phyloP scores from a whole-genome alignment of 1,140 invertebrate species.

The Penaeus vannamei region DNA sequence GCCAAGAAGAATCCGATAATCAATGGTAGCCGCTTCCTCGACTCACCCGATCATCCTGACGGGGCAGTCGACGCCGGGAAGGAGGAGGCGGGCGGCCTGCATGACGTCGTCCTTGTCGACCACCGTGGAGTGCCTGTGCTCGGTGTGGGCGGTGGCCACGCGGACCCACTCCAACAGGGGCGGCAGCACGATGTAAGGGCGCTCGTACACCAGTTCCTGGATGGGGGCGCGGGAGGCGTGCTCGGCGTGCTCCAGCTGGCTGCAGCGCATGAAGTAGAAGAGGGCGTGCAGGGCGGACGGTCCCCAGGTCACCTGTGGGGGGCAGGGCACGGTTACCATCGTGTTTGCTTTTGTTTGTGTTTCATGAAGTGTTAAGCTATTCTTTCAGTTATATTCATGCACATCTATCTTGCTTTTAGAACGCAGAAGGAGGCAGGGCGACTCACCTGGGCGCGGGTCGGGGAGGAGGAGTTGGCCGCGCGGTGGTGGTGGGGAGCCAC shows the following conservation, averaged over 20 bases:
- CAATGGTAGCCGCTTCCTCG: no score
- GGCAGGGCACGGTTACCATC: no score
- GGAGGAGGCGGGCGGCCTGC: conserved; percentile 86
- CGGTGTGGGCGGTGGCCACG: conserved; percentile 85
- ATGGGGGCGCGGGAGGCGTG: conserved; percentile 72
- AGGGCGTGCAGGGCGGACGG: conserved; percentile 82
- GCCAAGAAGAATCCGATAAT: no score
- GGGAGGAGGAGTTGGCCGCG: conserved; percentile 68
- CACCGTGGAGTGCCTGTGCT: conserved; percentile 81
- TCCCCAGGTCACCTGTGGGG: conserved; percentile 73
- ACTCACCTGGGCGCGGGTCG: conserved; percentile 58
- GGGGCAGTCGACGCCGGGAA: conserved; percentile 91
- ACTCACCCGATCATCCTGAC: conserved; percentile 78
- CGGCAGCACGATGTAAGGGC: conserved; percentile 88
- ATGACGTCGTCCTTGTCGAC: conserved; percentile 90
- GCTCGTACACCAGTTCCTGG: conserved; percentile 87
- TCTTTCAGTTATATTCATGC: no score
- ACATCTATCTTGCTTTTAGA: no score
- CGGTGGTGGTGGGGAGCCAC: conserved; percentile 72
- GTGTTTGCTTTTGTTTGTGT: no score
- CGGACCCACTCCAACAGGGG: conserved; percentile 90
- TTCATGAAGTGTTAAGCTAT: no score
- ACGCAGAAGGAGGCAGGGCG: background rate
- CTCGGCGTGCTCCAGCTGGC: conserved; percentile 78
- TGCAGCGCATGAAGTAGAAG: conserved; percentile 93